Evolutionary conservation across 2,888 invertebrate species (phyloP), one percentile per base, ranked within the genome.

Genomic region (Napeogenes inachia): DNA sequence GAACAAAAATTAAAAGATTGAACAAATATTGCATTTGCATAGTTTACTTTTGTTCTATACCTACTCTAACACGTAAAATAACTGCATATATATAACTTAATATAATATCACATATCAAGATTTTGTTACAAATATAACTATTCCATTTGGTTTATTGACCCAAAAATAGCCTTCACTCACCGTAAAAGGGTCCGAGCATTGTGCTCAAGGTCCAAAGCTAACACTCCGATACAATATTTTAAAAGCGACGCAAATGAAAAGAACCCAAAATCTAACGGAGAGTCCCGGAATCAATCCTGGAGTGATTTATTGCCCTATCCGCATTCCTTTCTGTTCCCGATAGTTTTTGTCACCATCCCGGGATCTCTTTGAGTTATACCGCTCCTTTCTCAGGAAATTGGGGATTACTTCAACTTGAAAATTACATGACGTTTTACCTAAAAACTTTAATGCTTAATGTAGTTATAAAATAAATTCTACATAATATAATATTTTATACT

Each of bases 261-360:
- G 68, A 61, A 54, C 62, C 66, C 68, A 56, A 61, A 64, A 67
- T 68, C 68, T 60, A 60, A 46, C 62, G 62, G 58, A 61, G 65
- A 68, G 70, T 71, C 69, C 67, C 65, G 62, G 71, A 71, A 73
- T 73, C 72, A 73, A 73, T 73, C 70, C 70, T 63, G 62, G 58
- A 56, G 57, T 71, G 71, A 77, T 77, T 76, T 76, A 77, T 75
- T 56, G 68, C 65, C 62, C 69, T 60, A 71, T 71, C 72, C 70
- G 61, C 71, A 68, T 73, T 70, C 73, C 72, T 70, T 67, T 68
- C 67, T 67, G 65, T 61, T 64, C 70, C 62, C 66, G 71, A 72
- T 72, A 74, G 75, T 76, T 74, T 74, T 75, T 75, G 74, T 73
- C 74, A 68, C 68, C 58, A 62, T 64, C 59, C 61, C 70, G 68